These are phyloP conservation scores for Euschistus heros DNA, from an alignment of 1,140 invertebrate species.

Conservation along the genomic window DNA sequence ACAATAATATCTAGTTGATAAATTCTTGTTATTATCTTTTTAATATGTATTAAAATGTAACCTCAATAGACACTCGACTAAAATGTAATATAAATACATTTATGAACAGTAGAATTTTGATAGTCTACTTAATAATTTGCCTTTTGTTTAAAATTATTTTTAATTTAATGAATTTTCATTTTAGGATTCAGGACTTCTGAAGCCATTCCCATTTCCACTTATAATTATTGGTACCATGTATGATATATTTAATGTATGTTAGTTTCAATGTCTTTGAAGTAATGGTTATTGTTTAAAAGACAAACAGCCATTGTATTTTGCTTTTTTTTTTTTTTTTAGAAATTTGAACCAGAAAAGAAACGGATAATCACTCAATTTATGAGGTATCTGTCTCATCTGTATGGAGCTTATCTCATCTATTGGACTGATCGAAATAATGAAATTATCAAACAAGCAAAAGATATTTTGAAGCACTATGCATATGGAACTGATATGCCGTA, in stretches of 20 bases:
- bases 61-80: no score
- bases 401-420: constrained; percentile 6
- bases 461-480: neutral
- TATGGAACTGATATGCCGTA: neutral
- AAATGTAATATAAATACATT: no score
- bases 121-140: no score
- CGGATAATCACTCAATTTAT: neutral
- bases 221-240: neutral
- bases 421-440: constrained; percentile 5
- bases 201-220: neutral
- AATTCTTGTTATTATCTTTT: no score
- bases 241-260: neutral
- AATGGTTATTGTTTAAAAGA: neutral
- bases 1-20: no score
- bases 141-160: no score
- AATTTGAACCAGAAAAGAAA: constrained; percentile 9
- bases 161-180: neutral
- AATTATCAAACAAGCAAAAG: constrained; percentile 2
- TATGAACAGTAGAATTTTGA: no score
- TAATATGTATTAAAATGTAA: no score
- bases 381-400: neutral
- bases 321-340: neutral
- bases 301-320: neutral
- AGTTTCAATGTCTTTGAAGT: neutral
- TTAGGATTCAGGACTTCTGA: neutral